Conservation (phyloP, 2,113 vertebrate genomes). For the Eudyptes chrysolophus region DNA sequence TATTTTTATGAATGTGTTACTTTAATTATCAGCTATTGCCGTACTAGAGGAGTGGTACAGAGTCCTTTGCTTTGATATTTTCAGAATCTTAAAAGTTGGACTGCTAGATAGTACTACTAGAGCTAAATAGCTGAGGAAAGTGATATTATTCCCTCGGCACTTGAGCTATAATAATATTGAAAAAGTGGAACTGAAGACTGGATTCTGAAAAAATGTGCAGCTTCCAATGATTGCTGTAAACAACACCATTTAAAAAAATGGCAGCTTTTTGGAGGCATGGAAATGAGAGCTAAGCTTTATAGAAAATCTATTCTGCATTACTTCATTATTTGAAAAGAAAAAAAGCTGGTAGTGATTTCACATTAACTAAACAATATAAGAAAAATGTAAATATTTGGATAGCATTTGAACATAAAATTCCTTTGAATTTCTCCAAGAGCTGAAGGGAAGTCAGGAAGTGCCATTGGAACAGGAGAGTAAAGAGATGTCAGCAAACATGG, state of each 20-base stretch:
- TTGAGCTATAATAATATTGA: neutral
- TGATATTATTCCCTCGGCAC: neutral
- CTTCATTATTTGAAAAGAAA: neutral
- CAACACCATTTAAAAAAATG: neutral
- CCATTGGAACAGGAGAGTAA: neutral
- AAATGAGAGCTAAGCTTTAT: conserved; percentile 5
- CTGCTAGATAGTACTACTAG: neutral
- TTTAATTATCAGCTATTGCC: neutral
- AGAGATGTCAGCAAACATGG: neutral
- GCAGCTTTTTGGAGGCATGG: neutral
- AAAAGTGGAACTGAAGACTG: neutral
- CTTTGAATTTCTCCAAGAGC: neutral
- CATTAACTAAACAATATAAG: neutral
- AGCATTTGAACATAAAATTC: neutral
- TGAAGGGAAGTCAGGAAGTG: neutral
- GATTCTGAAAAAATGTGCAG: neutral
- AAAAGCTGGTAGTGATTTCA: neutral
- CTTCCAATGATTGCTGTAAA: neutral
- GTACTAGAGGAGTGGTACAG: neutral
- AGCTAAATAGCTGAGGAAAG: neutral
- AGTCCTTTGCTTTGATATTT: neutral
- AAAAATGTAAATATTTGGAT: conserved; percentile 8
- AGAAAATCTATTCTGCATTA: neutral
- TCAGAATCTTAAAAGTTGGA: neutral
- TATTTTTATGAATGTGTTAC: neutral